Evolutionary conservation across 2,113 vertebrate species (phyloP), one percentile per base, ranked within the genome.

Genomic region (Nansenia antarctica): DNA sequence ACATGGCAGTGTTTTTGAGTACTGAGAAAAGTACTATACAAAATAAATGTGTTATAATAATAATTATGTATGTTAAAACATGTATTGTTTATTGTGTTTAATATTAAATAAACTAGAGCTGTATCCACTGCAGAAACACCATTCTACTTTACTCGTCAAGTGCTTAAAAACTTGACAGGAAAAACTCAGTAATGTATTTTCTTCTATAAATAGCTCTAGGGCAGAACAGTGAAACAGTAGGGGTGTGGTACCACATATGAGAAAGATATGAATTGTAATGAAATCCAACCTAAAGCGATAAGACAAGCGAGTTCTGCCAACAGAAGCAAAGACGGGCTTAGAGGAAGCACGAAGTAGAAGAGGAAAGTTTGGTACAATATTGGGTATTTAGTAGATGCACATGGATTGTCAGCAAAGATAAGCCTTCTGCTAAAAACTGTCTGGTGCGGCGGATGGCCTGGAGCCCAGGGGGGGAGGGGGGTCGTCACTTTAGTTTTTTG

Each of bases 251-350:
- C 49, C 52, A 65, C 15, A 54, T 34, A 37, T n/a, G 52, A 65
- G 8, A 39, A 52, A 59, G 37, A 42, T 34, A 59, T 72, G 70
- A 65, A 42, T 24, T 26, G 47, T 58, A 54, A 53, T 55, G 27
- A 52, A 65, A 70, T 65, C 57, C 57, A 49, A 70, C 62, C 68
- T 52, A 45, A 3, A 58, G 57, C 47, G 15, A 68, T 60, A 35
- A 18, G 35, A 72, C 71, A 47, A 63, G 63, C 24, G 62, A 34
- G 57, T 54, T 47, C 20, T 9, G 7, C 37, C 70, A 30, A 64
- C 27, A 62, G 3, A 14, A 47, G 6, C 72, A 29, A 8, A 59
- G 30, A 72, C 0, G 3, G 34, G 47, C 49, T 72, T n/a, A 22
- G 32, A 20, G 39, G 45, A 73, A 31, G 14, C 1, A 27, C 27